phyloP scores from a whole-genome alignment of 2,888 invertebrate species.

The Pandemis cinnamomeana region DNA sequence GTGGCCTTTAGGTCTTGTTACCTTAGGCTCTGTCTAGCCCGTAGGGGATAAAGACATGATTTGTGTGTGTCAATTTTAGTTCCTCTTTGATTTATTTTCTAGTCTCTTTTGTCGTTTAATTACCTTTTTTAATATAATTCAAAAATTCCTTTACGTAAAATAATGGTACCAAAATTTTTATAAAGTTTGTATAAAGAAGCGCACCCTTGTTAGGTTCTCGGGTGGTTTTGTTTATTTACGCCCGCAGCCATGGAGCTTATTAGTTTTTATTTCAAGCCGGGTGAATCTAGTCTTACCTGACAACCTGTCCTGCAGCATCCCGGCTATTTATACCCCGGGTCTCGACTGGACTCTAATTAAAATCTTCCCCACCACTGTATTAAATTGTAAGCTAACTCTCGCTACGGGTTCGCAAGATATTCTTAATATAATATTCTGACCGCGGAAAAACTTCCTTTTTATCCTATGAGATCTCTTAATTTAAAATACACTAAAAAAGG shows the following conservation, averaged over 20 bases:
- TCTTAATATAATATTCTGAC: conserved; percentile 8
- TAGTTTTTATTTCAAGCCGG: conserved; percentile 63
- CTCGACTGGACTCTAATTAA: conserved; percentile 45
- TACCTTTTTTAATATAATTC: too few relatives aligned
- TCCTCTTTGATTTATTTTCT: too few relatives aligned
- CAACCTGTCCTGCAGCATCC: conserved; percentile 59
- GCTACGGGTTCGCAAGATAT: conserved; percentile 5
- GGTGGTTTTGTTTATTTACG: conserved; percentile 30
- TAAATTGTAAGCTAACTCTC: conserved; percentile 19
- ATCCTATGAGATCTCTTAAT: not conserved
- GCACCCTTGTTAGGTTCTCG: conserved; percentile 5
- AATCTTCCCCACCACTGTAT: conserved; percentile 23
- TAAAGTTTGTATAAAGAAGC: not conserved
- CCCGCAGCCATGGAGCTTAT: conserved; percentile 44
- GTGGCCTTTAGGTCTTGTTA: too few relatives aligned
- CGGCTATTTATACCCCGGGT: conserved; percentile 53
- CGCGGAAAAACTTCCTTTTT: not conserved
- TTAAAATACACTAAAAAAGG: not conserved
- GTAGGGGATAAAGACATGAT: too few relatives aligned
- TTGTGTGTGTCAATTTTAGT: too few relatives aligned
- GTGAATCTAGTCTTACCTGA: conserved; percentile 53
- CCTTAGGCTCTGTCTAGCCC: too few relatives aligned
- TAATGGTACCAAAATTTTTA: not conserved
- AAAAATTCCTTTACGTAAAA: not conserved
- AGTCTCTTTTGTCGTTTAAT: too few relatives aligned